These are phyloP conservation scores for Amphiprion ocellaris DNA, from an alignment of 2,113 vertebrate species.

Conservation along the genomic window DNA sequence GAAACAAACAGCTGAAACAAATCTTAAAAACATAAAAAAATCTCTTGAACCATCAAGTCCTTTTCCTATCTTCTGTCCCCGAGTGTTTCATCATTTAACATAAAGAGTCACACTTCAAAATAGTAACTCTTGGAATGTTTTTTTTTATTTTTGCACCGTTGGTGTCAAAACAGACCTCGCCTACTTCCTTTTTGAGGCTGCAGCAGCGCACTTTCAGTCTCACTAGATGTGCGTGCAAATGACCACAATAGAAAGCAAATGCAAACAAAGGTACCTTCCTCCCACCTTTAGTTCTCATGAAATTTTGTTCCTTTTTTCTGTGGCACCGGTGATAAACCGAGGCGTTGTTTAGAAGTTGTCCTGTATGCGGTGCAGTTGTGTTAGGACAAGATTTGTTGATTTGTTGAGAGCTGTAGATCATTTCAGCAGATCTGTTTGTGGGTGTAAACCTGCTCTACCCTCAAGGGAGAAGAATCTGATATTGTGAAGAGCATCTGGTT, in stretches of 20 bases:
- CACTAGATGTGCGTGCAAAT: conserved; percentile 60
- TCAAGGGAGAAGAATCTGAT: conserved; percentile 21
- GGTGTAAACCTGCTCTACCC: not conserved
- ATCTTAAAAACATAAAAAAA: not conserved
- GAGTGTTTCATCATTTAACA: not conserved
- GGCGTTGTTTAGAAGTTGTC: not conserved
- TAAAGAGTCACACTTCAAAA: conserved; percentile 9
- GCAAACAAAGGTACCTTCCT: conserved; percentile 61
- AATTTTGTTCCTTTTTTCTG: conserved; percentile 51
- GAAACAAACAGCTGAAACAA: not conserved
- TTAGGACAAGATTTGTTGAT: not conserved
- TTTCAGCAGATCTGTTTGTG: conserved; percentile 16
- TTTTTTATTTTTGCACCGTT: conserved; percentile 15
- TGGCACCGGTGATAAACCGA: conserved; percentile 2
- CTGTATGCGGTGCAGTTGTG: not conserved
- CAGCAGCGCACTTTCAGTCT: conserved; percentile 62
- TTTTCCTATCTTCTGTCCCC: not conserved
- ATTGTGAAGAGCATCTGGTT: conserved; percentile 8
- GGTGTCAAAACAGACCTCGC: conserved; percentile 51
- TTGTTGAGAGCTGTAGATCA: conserved; percentile 1
- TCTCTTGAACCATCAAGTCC: not conserved
- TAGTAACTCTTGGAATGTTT: conserved; percentile 19
- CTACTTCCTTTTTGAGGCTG: conserved; percentile 73
- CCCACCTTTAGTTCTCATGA: conserved; percentile 54
- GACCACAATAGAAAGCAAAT: conserved; percentile 76